Evolutionary conservation across 2,888 invertebrate genomes (phyloP), one percentile per base, ranked within the genome.

Genomic region (Oithona nana): DNA sequence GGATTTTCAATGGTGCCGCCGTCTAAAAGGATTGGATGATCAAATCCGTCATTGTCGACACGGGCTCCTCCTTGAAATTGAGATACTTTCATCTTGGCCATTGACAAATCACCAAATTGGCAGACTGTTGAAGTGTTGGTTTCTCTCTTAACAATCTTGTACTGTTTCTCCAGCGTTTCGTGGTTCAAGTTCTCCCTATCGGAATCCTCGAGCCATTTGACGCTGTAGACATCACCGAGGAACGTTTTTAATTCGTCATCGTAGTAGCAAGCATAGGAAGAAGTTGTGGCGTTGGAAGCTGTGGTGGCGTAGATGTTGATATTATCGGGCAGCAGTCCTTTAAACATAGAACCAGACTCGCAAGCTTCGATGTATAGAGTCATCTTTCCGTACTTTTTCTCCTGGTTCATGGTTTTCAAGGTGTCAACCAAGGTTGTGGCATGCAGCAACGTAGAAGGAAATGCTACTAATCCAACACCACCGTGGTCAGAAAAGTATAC

Each of bases 401-500:
- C 4, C 54, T 28, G 4, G 54, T 54, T 22, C 61, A 61, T 61
- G n/a, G n/a, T 30, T 29, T 61, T 26, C 3, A 61, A 8, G n/a
- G 60, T 57, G 24, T 65, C 64, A 28, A 68, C 66, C 16, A 73
- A 66, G 11, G 70, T 67, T 39, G 64, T 64, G 3, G 71, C 72
- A 56, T 69, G 66, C 16, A 76, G 72, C 63, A 72, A 72, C n/a
- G 69, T 71, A 4, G 68, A 64, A 2, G 79, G 79, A 69, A 79
- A 80, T 1, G 74, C 76, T 39, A 81, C 69, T 30, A 80, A 67
- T 8, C 79, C 79, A 13, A 76, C 75, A 20, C 76, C 79, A 55
- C 81, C 81, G 69, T 81, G 81, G 69, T 81, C 80, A 31, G 76
- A 76, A 72, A 80, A 80, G 70, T 78, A 78, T 55, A 81, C 74